Conservation (phyloP, 2,888 invertebrate genomes). For the Xanthorhoe designata region DNA sequence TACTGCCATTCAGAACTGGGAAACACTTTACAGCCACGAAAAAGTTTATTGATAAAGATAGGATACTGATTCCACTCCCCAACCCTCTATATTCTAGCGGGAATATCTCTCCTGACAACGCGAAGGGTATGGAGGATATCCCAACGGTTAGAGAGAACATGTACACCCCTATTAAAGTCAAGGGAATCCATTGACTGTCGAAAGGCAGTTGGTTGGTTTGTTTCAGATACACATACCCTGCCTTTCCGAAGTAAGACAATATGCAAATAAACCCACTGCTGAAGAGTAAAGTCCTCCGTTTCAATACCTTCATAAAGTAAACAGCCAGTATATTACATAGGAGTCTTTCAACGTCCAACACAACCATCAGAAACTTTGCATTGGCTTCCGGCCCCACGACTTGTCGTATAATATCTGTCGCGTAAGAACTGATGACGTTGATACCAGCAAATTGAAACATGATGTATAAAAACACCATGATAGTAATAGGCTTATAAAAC, state of each 20-base stretch:
- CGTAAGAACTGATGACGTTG: constrained; percentile 89
- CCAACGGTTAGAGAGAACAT: constrained; percentile 86
- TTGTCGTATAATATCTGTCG: constrained; percentile 86
- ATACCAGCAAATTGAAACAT: constrained; percentile 89
- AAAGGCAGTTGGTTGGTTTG: constrained; percentile 60
- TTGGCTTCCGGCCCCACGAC: constrained; percentile 86
- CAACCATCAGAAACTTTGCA: constrained; percentile 87
- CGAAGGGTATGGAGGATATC: constrained; percentile 89
- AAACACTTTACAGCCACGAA: constrained; percentile 88
- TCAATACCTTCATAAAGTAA: constrained; percentile 85
- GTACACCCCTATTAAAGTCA: constrained; percentile 81
- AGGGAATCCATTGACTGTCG: constrained; percentile 77
- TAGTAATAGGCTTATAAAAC: constrained; percentile 86
- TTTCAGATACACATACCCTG: constrained; percentile 72
- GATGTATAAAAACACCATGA: constrained; percentile 87
- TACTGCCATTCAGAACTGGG: constrained; percentile 80
- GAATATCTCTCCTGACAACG: constrained; percentile 90
- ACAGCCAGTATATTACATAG: constrained; percentile 87
- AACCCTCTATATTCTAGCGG: constrained; percentile 86
- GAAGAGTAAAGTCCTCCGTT: constrained; percentile 86
- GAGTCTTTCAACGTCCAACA: constrained; percentile 87
- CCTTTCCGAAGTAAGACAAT: constrained; percentile 84
- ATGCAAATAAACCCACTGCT: constrained; percentile 86
- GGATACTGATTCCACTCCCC: constrained; percentile 87
- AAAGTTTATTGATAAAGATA: constrained; percentile 87